A percentile compares a stretch with the other conserved stretches of the same genome.
phyloP scores from a whole-genome alignment of 2,888 invertebrate genomes.

The Pandemis corylana region DNA sequence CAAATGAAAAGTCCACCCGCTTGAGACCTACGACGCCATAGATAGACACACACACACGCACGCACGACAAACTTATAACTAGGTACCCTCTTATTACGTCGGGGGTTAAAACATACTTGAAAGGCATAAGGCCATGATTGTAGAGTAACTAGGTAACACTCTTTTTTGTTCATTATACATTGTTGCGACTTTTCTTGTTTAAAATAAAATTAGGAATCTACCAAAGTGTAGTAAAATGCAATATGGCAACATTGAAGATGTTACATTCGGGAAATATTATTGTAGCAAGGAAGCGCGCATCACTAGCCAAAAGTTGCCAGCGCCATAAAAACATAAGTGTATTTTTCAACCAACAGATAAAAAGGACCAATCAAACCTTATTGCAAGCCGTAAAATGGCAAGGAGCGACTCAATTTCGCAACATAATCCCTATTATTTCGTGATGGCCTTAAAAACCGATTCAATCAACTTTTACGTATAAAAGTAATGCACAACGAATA shows the following conservation, averaged over 20 bases:
- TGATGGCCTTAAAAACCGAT: conserved; percentile 37
- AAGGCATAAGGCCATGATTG: no score
- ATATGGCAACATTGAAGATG: neutral
- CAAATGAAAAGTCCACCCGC: no score
- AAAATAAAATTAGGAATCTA: neutral
- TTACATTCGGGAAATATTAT: neutral
- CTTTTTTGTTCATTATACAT: no score
- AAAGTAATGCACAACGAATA: conserved; percentile 35
- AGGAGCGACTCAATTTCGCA: conserved; percentile 18
- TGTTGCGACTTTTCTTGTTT: neutral
- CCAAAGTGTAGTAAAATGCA: neutral
- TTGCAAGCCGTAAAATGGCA: conserved; percentile 33
- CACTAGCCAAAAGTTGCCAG: conserved; percentile 13
- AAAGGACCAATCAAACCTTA: conserved; percentile 39
- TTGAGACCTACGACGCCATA: no score
- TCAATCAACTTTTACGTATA: conserved; percentile 36
- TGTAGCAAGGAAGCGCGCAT: neutral
- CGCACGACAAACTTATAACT: no score
- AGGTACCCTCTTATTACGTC: no score
- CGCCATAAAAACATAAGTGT: conserved; percentile 33
- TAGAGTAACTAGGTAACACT: no score
- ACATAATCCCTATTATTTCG: conserved; percentile 38
- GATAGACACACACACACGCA: no score
- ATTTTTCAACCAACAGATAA: conserved; percentile 35
- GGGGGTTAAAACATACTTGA: no score